Evolutionary conservation across 2,888 invertebrate species (phyloP).

Genomic region (Kuschelorhynchus macadamiae): DNA sequence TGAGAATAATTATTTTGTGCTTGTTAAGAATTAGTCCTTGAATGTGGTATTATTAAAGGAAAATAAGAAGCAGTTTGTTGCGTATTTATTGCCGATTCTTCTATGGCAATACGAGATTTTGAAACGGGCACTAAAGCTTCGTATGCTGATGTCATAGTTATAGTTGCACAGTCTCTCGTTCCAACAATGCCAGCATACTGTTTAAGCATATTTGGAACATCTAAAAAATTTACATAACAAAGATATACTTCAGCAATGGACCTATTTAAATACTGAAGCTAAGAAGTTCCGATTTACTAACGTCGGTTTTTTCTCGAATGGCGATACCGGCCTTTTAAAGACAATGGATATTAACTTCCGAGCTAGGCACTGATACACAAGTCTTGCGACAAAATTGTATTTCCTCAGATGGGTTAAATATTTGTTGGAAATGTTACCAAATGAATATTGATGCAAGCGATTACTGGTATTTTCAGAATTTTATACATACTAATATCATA

Average conservation of each 20-base stretch:
- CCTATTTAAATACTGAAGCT: neutral
- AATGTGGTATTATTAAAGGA: too few species aligned
- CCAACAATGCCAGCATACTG: neutral
- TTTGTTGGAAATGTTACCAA: neutral
- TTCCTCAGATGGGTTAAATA: neutral
- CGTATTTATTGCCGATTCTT: neutral
- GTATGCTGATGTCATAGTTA: slow-evolving; percentile 1
- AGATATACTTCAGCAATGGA: slow-evolving; percentile 7
- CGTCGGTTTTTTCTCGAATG: neutral
- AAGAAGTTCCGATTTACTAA: neutral
- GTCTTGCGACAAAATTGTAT: too few species aligned
- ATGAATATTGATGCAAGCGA: neutral
- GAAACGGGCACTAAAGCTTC: slow-evolving; percentile 12
- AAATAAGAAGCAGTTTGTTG: neutral
- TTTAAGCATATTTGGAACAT: slow-evolving; percentile 7
- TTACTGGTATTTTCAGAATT: slow-evolving; percentile 11
- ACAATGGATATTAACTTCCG: neutral
- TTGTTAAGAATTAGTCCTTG: too few species aligned
- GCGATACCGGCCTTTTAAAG: neutral
- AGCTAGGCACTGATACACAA: too few species aligned
- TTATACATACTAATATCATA: too few species aligned
- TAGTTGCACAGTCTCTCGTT: slow-evolving; percentile 8
- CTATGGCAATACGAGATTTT: slow-evolving; percentile 1
- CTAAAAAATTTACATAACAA: slow-evolving; percentile 8
- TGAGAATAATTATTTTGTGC: too few species aligned